Base-by-base conservation (phyloP, 2,113 vertebrate species). In the Tapirus terrestris region DNA sequence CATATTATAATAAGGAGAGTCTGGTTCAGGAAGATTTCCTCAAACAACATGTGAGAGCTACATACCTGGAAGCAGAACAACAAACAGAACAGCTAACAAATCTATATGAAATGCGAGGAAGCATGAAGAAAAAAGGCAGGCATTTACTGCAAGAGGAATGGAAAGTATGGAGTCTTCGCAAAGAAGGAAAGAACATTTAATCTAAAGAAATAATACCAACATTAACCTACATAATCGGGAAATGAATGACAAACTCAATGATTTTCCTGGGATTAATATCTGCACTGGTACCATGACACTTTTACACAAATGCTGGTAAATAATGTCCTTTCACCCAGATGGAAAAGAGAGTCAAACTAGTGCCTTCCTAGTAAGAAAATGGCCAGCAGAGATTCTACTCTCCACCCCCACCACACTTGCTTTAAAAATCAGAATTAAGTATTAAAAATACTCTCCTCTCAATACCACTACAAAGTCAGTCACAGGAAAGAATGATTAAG, bases 61-160 rank as follows among this genome's bases (percentile, higher is more conserved):
- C 5, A 43, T 13, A 33, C 48, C 5, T 3, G 70, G 72, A 85
- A 88, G 79, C 27, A 21, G 51, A 80, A 21, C 43, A 80, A 51
- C 29, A 84, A 56, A 23, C 7, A 65, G 23, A 53, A 90, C n/a
- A 76, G 53, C 53, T 60, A 86, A 31, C 45, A 60, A 60, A 60
- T 67, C n/a, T 67, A 89, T 27, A 8, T 93, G 77, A 89, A 89
- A 93, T 13, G 48, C 58, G 63, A 96, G 83, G 61, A 90, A 91
- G 56, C 31, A 58, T 33, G 60, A 58, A 21, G 63, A 23, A 45
- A 72, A 96, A 73, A 60, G 43, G 12, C 68, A 89, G 56, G 48
- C 7, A 80, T 45, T 51, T 86, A 51, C 39, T 75, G 13, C 36
- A 48, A 85, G 39, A 75, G 29, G 29, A 83, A 63, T 14, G 13